Conservation (phyloP, 2,888 invertebrate genomes). For the Gari tellinella region DNA sequence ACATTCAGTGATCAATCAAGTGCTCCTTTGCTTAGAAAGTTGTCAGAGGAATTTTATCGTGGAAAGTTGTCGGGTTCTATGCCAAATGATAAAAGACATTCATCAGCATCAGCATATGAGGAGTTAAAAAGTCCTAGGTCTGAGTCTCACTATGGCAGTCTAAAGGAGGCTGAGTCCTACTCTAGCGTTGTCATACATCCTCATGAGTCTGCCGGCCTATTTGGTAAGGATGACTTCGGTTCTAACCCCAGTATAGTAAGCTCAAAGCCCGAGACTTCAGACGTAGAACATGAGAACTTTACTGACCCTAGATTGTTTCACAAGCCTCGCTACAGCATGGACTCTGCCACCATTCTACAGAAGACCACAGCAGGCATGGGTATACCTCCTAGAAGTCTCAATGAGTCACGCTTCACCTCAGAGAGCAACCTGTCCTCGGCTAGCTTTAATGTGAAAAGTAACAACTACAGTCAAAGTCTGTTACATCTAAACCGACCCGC, state of each 20-base stretch:
- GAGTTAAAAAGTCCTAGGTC: slow-evolving; percentile 62
- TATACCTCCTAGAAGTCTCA: slow-evolving; percentile 52
- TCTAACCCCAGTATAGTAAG: slow-evolving; percentile 67
- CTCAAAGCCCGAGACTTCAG: slow-evolving; percentile 59
- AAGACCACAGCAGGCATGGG: slow-evolving; percentile 47
- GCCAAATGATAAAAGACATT: slow-evolving; percentile 64
- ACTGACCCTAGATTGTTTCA: slow-evolving; percentile 35
- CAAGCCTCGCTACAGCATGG: slow-evolving; percentile 69
- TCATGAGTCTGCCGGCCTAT: slow-evolving; percentile 67
- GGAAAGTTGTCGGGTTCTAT: slow-evolving; percentile 54
- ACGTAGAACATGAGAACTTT: slow-evolving; percentile 27
- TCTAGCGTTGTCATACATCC: slow-evolving; percentile 78
- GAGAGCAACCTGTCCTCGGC: slow-evolving; percentile 57
- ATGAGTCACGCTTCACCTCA: slow-evolving; percentile 57
- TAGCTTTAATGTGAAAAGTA: slow-evolving; percentile 13
- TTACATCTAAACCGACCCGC: slow-evolving; percentile 53
- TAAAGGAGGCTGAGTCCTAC: slow-evolving; percentile 77
- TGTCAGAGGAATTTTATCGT: slow-evolving; percentile 79
- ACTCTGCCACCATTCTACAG: slow-evolving; percentile 61
- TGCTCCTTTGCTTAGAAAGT: slow-evolving; percentile 78
- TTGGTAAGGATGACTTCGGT: slow-evolving; percentile 74
- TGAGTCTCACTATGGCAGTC: slow-evolving; percentile 65
- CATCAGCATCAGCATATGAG: slow-evolving; percentile 69
- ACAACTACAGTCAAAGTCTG: slow-evolving; percentile 61
- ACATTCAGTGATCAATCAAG: slow-evolving; percentile 58